phyloP scores from a whole-genome alignment of 2,113 vertebrate genomes.

The Scophthalmus maximus region DNA sequence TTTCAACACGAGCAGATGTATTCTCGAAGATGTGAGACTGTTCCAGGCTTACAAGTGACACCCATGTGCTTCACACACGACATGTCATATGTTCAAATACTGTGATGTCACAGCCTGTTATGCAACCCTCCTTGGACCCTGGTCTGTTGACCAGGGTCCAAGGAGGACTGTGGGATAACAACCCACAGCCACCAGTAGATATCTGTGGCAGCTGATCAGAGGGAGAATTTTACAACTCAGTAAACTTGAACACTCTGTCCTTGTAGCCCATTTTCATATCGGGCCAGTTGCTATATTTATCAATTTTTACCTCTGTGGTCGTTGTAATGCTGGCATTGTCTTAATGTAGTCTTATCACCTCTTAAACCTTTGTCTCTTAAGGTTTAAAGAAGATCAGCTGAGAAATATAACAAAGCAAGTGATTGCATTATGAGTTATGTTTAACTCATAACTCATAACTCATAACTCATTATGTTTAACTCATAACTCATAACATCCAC shows the following conservation, averaged over 20 bases:
- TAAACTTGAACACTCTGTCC: conserved; percentile 21
- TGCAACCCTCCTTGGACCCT: conserved; percentile 47
- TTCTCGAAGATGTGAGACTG: background rate
- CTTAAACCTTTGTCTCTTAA: conserved; percentile 8
- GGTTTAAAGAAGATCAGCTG: background rate
- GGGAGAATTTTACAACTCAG: conserved; percentile 17
- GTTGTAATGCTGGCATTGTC: background rate
- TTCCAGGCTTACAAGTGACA: background rate
- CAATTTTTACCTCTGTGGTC: background rate
- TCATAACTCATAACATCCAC: no score
- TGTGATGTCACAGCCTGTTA: conserved; percentile 42
- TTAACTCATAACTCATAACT: no score
- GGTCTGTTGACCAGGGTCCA: conserved; percentile 22
- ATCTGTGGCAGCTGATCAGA: conserved; percentile 16
- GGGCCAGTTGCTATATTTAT: background rate
- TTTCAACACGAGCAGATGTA: background rate
- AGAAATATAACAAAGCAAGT: background rate
- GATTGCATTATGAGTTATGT: no score
- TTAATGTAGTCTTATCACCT: conserved; percentile 13
- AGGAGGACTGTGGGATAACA: no score
- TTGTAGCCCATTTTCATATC: conserved; percentile 26
- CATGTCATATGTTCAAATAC: conserved; percentile 19
- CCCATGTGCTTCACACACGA: background rate
- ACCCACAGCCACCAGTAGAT: background rate
- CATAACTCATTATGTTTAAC: no score